phyloP scores from a whole-genome alignment of 2,113 vertebrate species.

The Chaetorhynchus papuensis region DNA sequence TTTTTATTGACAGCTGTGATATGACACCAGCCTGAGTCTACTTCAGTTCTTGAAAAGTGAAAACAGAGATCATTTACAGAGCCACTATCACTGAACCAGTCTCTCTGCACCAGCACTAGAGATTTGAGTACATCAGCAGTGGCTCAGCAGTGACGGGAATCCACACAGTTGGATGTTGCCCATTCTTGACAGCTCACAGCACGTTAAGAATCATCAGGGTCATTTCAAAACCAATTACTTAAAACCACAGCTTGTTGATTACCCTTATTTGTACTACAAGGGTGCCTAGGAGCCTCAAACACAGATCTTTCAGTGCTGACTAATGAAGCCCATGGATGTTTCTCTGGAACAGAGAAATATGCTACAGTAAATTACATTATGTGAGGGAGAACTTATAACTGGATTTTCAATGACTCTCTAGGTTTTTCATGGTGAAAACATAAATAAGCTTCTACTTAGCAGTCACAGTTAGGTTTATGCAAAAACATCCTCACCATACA shows the following conservation, averaged over 20 bases:
- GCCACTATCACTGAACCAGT: background rate
- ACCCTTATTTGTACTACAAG: background rate
- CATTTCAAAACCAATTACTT: background rate
- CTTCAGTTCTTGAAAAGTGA: background rate
- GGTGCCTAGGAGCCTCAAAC: background rate
- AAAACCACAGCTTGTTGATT: background rate
- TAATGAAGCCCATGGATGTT: background rate
- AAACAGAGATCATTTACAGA: background rate
- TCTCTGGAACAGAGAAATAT: background rate
- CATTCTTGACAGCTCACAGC: background rate
- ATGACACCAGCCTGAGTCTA: background rate
- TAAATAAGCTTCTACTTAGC: background rate
- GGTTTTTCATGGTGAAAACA: background rate
- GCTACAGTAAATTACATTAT: background rate
- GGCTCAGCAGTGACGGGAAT: background rate
- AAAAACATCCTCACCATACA: background rate
- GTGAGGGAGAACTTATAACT: background rate
- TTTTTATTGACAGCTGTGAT: slow-evolving; percentile 22
- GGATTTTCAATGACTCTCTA: background rate
- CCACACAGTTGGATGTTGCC: background rate
- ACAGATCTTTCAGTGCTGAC: background rate
- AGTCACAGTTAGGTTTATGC: background rate
- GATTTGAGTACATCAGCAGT: background rate
- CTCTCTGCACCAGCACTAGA: background rate
- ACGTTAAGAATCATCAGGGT: background rate